These are phyloP conservation scores for Germaria angustata DNA, from an alignment of 2,888 invertebrate genomes.

Conservation along the genomic window DNA sequence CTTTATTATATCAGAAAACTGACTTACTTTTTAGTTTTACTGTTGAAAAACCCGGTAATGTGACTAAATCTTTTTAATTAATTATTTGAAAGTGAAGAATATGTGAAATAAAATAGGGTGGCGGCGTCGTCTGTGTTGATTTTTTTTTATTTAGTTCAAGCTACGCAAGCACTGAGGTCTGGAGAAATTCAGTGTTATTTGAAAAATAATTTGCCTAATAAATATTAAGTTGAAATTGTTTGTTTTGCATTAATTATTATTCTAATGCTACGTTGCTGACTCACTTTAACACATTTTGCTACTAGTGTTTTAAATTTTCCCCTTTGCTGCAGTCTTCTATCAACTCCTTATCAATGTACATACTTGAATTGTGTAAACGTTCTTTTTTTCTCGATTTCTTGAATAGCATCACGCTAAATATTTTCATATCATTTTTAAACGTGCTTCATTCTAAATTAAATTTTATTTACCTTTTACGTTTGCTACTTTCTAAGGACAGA, in stretches of 20 bases:
- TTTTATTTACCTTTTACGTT: no score
- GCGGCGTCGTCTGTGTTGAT: constrained; percentile 51
- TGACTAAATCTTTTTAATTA: constrained; percentile 7
- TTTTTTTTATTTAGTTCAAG: constrained; percentile 47
- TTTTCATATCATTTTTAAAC: no score
- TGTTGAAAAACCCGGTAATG: background rate
- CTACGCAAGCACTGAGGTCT: constrained; percentile 65
- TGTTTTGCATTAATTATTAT: constrained; percentile 33
- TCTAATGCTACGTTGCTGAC: constrained; percentile 48
- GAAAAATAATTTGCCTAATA: background rate
- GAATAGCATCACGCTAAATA: no score
- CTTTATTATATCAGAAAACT: constrained; percentile 16
- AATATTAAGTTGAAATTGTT: background rate
- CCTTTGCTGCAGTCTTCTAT: constrained; percentile 24
- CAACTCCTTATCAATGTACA: constrained; percentile 14
- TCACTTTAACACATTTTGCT: constrained; percentile 54
- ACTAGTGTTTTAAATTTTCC: constrained; percentile 50
- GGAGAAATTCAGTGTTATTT: background rate
- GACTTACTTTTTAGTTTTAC: background rate
- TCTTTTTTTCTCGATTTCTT: no score
- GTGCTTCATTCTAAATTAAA: no score
- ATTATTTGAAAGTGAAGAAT: background rate
- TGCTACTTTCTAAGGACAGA: no score
- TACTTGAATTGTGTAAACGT: background rate
- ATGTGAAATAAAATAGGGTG: constrained; percentile 30